These are phyloP conservation scores for Osmerus mordax DNA, from an alignment of 2,113 vertebrate species.

Conservation along the genomic window DNA sequence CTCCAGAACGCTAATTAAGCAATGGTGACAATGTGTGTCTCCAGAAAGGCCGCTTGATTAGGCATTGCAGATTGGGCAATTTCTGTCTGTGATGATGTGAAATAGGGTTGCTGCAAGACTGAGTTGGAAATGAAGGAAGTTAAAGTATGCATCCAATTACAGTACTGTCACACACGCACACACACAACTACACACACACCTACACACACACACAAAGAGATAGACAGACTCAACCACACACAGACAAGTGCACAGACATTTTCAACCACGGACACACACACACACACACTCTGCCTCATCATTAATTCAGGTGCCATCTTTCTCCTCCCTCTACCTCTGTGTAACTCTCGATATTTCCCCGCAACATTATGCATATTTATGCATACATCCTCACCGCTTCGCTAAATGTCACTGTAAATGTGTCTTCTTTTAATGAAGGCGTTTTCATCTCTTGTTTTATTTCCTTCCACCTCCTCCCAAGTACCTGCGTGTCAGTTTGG, in stretches of 20 bases:
- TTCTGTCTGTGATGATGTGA: conserved; percentile 61
- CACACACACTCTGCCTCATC: conserved; percentile 57
- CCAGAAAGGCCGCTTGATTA: conserved; percentile 59
- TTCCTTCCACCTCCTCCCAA: conserved; percentile 5
- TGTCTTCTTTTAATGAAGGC: conserved; percentile 66
- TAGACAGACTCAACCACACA: conserved; percentile 55
- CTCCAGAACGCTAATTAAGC: conserved; percentile 61
- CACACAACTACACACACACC: conserved; percentile 46
- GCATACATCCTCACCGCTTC: conserved; percentile 59
- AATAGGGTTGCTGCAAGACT: conserved; percentile 55
- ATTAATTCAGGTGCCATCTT: conserved; percentile 72
- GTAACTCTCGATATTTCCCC: conserved; percentile 64
- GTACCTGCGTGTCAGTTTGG: conserved; percentile 19
- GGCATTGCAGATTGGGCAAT: conserved; percentile 58
- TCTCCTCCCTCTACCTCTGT: conserved; percentile 65
- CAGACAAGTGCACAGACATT: conserved; percentile 48
- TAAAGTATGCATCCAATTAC: conserved; percentile 6
- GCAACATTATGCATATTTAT: conserved; percentile 75
- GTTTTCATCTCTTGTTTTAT: conserved; percentile 53
- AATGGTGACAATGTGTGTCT: conserved; percentile 53
- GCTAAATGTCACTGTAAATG: conserved; percentile 73
- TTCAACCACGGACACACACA: conserved; percentile 5
- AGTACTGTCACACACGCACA: conserved; percentile 38
- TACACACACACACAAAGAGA: conserved; percentile 30
- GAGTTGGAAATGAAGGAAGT: conserved; percentile 2